phyloP scores from a whole-genome alignment of 1,140 invertebrate species.

The Drosophila gunungcola region DNA sequence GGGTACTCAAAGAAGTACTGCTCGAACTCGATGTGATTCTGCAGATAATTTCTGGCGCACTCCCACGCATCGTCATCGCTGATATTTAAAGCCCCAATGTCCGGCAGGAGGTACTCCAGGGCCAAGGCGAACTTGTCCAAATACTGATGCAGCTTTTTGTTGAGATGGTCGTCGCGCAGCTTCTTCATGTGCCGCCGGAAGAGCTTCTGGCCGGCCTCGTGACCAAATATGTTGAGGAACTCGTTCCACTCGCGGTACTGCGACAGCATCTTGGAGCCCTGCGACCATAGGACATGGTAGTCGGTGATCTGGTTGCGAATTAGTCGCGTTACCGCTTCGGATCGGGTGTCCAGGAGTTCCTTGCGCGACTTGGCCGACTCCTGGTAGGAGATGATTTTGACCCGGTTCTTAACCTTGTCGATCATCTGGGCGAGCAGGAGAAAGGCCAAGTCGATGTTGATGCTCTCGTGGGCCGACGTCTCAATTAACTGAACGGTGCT shows the following conservation, averaged over 20 bases:
- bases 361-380: conserved; percentile 94
- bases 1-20: conserved; percentile 95
- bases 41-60: conserved; percentile 92
- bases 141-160: conserved; percentile 92
- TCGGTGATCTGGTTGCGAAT: conserved; percentile 92
- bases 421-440: conserved; percentile 96
- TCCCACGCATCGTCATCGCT: conserved; percentile 92
- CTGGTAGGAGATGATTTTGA: conserved; percentile 91
- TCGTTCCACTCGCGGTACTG: conserved; percentile 95
- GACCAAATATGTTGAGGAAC: conserved; percentile 94
- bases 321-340: conserved; percentile 93
- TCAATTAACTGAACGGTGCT: conserved; percentile 95
- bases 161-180: conserved; percentile 93
- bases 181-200: conserved; percentile 94
- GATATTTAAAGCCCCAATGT: conserved; percentile 89
- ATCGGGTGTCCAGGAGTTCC: conserved; percentile 94
- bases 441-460: conserved; percentile 98
- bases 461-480: conserved; percentile 98
- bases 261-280: conserved; percentile 93
- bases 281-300: conserved; percentile 94
- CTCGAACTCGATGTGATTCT: conserved; percentile 94
- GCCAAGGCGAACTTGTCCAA: conserved; percentile 92
- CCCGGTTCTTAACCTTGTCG: conserved; percentile 89
- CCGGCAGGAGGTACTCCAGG: conserved; percentile 93
- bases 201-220: conserved; percentile 92